These are phyloP conservation scores for Oreortyx pictus DNA, from an alignment of 2,797 vertebrate genomes.

Conservation along the genomic window DNA sequence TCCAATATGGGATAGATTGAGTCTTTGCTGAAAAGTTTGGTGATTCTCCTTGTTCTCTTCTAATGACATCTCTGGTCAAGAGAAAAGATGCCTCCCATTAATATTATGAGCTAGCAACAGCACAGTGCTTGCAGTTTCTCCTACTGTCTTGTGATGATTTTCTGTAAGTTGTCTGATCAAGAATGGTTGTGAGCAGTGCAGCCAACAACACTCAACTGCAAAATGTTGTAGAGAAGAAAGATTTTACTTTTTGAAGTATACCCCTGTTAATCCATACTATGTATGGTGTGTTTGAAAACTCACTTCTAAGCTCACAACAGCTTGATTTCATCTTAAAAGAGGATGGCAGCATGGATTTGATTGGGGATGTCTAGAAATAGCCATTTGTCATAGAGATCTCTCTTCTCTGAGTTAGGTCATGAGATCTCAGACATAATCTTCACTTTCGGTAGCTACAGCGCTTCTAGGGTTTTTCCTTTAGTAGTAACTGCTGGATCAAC, in stretches of 20 bases:
- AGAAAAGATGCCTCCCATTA: neutral
- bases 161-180: neutral
- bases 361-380: neutral
- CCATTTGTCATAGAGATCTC: neutral
- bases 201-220: neutral
- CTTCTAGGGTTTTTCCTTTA: neutral
- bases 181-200: neutral
- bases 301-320: neutral
- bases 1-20: neutral
- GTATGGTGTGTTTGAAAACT: neutral
- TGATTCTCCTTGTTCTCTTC: neutral
- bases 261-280: neutral
- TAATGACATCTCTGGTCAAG: neutral
- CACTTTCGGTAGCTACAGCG: neutral
- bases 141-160: neutral
- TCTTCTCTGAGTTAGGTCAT: neutral
- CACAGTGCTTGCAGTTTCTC: neutral
- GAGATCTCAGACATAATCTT: neutral
- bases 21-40: neutral
- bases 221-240: neutral
- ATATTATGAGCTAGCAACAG: neutral
- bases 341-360: neutral
- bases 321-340: constrained; percentile 2
- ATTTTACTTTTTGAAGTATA: neutral
- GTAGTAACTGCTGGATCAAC: neutral